A percentile compares a stretch with the other conserved stretches of the same genome.
These are phyloP conservation scores for Xestia ashworthii DNA, from an alignment of 2,888 invertebrate genomes.

Conservation along the genomic window DNA sequence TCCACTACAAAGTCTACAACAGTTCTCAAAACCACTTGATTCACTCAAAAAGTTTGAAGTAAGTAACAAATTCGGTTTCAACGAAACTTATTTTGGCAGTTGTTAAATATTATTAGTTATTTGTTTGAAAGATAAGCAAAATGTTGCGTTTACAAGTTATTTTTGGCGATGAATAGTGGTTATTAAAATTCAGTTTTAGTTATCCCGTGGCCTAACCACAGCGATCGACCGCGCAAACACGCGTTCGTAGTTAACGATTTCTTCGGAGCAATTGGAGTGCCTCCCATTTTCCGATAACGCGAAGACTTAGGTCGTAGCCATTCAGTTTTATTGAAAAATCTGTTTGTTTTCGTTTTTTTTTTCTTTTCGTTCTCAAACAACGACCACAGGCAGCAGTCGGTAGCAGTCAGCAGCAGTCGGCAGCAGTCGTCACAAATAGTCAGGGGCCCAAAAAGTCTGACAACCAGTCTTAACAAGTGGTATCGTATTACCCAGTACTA, in stretches of 20 bases:
- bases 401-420: no score
- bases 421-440: no score
- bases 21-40: conserved; percentile 49
- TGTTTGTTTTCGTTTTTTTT: no score
- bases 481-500: no score
- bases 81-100: conserved; percentile 42
- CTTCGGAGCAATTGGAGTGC: background rate
- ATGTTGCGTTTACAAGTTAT: conserved; percentile 21
- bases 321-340: conserved; percentile 6
- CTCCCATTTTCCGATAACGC: background rate
- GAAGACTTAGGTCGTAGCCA: background rate
- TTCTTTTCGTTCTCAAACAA: no score
- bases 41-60: conserved; percentile 47
- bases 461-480: no score
- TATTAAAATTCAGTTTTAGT: conserved; percentile 7
- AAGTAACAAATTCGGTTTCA: conserved; percentile 28
- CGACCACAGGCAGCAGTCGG: background rate
- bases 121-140: conserved; percentile 39
- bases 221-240: background rate
- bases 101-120: conserved; percentile 34
- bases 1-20: conserved; percentile 12
- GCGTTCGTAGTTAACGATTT: background rate
- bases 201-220: background rate
- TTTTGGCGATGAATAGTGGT: conserved; percentile 4
- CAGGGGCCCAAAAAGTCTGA: no score